Evolutionary conservation across 1,140 invertebrate genomes (phyloP), one percentile per base, ranked within the genome.

Genomic region (Lasioglossum albipes): DNA sequence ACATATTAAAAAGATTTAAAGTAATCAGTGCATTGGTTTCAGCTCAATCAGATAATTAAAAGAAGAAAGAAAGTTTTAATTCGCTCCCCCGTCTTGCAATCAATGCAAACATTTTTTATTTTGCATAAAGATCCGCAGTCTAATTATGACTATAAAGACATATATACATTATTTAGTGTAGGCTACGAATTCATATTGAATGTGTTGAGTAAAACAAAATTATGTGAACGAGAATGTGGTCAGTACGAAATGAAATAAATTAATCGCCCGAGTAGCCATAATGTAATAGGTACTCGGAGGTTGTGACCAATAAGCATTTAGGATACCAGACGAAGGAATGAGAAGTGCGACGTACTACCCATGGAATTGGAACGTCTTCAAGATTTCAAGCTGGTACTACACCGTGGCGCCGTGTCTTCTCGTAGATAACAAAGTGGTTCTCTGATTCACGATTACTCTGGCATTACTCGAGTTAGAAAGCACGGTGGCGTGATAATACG

Each of bases 291-390:
- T 54, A 59, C 27, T 61, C 6, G 16, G 20, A 41, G 31, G 42
- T 62, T 80, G 42, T 62, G 54, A 80, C 65, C 75, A 75, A 80
- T 80, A 75, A 80, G 72, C 79, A 9, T 80, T 80, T 80, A 69
- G 72, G 72, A 52, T 80, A 80, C 52, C 65, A 75, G 67, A 75
- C 57, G 73, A 68, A 62, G 31, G 22, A 80, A 75, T 54, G 72
- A 67, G 41, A 10, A n/a, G 64, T 75, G 22, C 64, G 59, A 75
- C 52, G 64, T 75, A 75, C 73, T 64, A 80, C 73, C 22, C 45
- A 69, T 61, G 66, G 75, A 79, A 80, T 80, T 80, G 79, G 79
- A 80, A 75, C 79, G 65, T 75, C 73, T 80, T 80, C 80, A 79
- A 82, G 68, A 61, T 82, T 71, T 78, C 80, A 41, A 71, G 74